Evolutionary conservation across 2,888 invertebrate species (phyloP), one percentile per base, ranked within the genome.

Genomic region (Dasysyrphus albostriatus): DNA sequence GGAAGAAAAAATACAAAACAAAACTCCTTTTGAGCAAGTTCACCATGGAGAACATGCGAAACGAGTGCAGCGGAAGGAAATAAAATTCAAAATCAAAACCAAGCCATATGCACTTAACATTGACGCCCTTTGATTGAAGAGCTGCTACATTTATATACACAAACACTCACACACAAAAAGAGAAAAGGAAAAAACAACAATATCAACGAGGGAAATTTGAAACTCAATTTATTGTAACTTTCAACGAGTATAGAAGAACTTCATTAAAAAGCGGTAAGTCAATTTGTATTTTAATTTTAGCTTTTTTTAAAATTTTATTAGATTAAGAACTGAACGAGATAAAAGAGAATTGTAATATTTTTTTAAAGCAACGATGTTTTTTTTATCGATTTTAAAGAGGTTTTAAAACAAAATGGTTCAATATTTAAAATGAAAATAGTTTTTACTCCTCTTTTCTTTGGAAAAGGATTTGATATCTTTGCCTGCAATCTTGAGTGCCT

Each of bases 241-340:
- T 74, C 74, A 79, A 58, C 63, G 54, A 78, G 70, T 37, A 78
- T 29, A 75, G 78, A 58, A 37, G 69, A 82, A 63, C 65, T 58
- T 75, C 70, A 78, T 82, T 87, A 87, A 87, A 65, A 70, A 78
- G 74, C 78, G 83, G 87, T 87, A 79, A 87, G 87, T 87, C 67
- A 67, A 75, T 75, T 78, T 75, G 24, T 61, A 74, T 61, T 67
- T 87, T 8, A 12, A n/a, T 72, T 32, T 49, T 70, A 12, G 51
- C 5, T 54, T 14, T 54, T 44, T 65, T 65, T 67, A 29, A 34
- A 34, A 32, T 32, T 12, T 42, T 56, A 63, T 56, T 70, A 39
- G 10, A 47, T 77, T 69, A 19, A 19, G 16, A 12, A 65, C 3
- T 56, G n/a, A 29, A 16, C 14, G 9, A 42, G n/a, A 24, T 24